Conservation (phyloP, 2,888 invertebrate species). For the Meghimatium bilineatum region DNA sequence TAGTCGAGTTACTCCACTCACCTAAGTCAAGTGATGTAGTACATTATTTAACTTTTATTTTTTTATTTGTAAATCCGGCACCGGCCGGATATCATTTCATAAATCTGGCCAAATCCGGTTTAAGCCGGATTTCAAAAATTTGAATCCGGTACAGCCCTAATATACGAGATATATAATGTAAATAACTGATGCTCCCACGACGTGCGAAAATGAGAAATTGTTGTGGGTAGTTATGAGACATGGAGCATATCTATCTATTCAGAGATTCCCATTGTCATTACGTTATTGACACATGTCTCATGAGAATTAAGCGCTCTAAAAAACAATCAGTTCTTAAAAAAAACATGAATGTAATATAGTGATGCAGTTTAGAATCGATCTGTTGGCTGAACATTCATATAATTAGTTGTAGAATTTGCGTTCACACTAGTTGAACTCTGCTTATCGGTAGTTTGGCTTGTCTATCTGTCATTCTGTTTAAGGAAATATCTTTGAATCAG, state of each 20-base stretch:
- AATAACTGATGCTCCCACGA: neutral
- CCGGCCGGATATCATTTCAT: too few species aligned
- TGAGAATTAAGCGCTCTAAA: neutral
- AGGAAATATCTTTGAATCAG: too few species aligned
- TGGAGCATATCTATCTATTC: neutral
- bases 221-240: neutral
- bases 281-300: neutral
- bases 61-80: too few species aligned
- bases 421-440: neutral
- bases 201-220: neutral
- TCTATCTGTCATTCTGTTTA: neutral
- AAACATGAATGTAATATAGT: neutral
- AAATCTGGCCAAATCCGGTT: too few species aligned
- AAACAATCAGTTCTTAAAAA: neutral
- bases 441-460: neutral
- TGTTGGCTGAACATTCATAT: neutral
- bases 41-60: too few species aligned
- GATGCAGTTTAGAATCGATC: neutral
- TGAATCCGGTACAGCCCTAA: too few species aligned
- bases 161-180: too few species aligned
- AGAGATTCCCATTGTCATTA: neutral
- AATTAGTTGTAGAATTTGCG: neutral
- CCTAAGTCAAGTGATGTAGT: too few species aligned
- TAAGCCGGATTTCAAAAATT: too few species aligned
- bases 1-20: too few species aligned